Evolutionary conservation across 2,113 vertebrate genomes (phyloP).

Genomic region (Paratilapia polleni): DNA sequence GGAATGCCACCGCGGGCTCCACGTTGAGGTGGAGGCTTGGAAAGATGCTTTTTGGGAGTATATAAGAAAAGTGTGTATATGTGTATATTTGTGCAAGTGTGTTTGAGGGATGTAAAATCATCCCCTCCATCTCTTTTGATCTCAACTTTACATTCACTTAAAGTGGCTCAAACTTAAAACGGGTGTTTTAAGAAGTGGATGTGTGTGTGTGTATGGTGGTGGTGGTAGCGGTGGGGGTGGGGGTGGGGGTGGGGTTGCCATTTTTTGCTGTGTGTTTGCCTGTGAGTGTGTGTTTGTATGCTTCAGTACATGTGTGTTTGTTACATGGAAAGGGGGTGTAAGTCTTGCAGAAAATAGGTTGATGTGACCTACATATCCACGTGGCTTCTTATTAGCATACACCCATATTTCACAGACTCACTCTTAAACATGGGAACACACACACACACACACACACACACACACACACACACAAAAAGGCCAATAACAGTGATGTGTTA

Average conservation of each 20-base stretch:
- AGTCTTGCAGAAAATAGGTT: constrained; percentile 75
- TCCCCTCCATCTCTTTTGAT: constrained; percentile 21
- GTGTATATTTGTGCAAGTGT: constrained; percentile 20
- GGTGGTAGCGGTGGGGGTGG: no score
- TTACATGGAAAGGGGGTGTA: constrained; percentile 52
- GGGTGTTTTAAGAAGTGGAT: constrained; percentile 37
- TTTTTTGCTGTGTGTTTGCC: constrained; percentile 18
- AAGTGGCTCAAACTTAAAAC: constrained; percentile 61
- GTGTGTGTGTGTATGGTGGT: no score
- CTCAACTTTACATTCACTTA: constrained; percentile 39
- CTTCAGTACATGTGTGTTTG: constrained; percentile 18
- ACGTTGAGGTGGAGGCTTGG: constrained; percentile 40
- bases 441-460: background rate
- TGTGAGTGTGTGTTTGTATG: background rate
- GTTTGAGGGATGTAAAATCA: constrained; percentile 45
- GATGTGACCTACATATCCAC: constrained; percentile 83
- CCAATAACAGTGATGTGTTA: constrained; percentile 69
- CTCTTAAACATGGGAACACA: background rate
- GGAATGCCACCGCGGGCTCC: constrained; percentile 55
- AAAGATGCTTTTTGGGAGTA: constrained; percentile 52
- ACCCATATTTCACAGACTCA: constrained; percentile 54
- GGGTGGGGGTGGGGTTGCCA: constrained; percentile 4
- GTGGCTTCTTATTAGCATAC: constrained; percentile 78
- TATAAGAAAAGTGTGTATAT: constrained; percentile 39
- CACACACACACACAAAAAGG: background rate